Conservation (phyloP, 2,888 invertebrate genomes). For the Dasysyrphus tricinctus region DNA sequence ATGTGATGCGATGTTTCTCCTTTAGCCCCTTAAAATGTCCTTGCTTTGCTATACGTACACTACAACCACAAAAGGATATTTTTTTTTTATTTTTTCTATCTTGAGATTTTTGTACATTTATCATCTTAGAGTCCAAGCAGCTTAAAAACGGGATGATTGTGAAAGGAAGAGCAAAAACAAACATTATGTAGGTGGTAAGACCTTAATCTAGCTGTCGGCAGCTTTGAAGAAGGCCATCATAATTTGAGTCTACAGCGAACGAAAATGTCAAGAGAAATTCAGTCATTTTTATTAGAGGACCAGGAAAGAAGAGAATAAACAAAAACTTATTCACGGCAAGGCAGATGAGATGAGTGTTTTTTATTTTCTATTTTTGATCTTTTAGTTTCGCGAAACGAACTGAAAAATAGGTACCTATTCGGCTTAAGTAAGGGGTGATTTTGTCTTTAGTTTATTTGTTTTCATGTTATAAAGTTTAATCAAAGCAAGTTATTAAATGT, state of each 20-base stretch:
- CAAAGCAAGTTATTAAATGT: no score
- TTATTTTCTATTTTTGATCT: background rate
- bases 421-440: no score
- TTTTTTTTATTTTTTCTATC: background rate
- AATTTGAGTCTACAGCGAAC: slow-evolving; percentile 2
- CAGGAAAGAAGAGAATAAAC: background rate
- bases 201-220: slow-evolving; percentile 56
- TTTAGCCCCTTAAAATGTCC: slow-evolving; percentile 15
- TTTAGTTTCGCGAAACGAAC: slow-evolving; percentile 2
- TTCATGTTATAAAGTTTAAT: no score
- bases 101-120: slow-evolving; percentile 48
- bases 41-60: background rate
- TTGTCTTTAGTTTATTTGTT: no score
- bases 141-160: slow-evolving; percentile 7
- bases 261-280: slow-evolving; percentile 27
- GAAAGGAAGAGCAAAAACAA: slow-evolving; percentile 17
- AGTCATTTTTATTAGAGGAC: slow-evolving; percentile 18
- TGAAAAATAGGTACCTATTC: background rate
- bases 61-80: slow-evolving; percentile 23
- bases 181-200: slow-evolving; percentile 42
- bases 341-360: background rate
- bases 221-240: slow-evolving; percentile 38
- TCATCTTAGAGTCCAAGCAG: slow-evolving; percentile 37
- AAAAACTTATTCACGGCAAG: slow-evolving; percentile 19
- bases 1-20: background rate